Evolutionary conservation across 2,797 vertebrate genomes (phyloP).

Genomic region (Phalanger gymnotis): DNA sequence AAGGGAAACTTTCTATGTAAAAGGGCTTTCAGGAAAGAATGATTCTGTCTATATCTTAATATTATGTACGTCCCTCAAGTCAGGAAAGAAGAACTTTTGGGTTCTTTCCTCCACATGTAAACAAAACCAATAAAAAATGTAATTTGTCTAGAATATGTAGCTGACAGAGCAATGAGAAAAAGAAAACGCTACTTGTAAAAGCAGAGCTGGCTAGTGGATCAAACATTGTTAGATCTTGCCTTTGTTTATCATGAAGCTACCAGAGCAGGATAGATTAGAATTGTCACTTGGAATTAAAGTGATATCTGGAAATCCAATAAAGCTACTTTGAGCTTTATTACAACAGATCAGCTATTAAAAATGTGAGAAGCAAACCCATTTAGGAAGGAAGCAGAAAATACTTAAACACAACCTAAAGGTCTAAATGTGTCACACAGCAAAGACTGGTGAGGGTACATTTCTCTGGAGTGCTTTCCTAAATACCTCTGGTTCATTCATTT

Average conservation of each 20-base stretch:
- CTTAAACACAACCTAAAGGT: background rate
- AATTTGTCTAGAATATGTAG: background rate
- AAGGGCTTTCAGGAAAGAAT: background rate
- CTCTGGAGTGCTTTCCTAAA: background rate
- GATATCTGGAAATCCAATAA: background rate
- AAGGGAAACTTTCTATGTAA: background rate
- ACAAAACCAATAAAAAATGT: background rate
- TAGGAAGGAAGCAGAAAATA: background rate
- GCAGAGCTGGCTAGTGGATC: background rate
- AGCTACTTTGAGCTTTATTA: background rate
- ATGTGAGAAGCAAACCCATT: background rate
- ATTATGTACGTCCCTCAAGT: background rate
- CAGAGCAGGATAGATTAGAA: background rate
- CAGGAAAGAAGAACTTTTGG: background rate
- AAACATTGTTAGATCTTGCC: background rate
- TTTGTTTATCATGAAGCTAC: background rate
- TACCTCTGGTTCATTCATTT: background rate
- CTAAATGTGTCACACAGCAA: background rate
- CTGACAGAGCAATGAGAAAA: background rate
- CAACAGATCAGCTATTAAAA: background rate
- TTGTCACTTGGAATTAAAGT: background rate
- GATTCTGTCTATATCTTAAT: background rate
- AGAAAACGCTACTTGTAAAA: background rate
- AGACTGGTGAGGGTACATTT: background rate
- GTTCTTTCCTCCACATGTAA: background rate